A percentile compares a stretch with the other conserved stretches of the same genome.
Evolutionary conservation across 2,797 vertebrate species (phyloP).

Genomic region (Gallinago solitaria): DNA sequence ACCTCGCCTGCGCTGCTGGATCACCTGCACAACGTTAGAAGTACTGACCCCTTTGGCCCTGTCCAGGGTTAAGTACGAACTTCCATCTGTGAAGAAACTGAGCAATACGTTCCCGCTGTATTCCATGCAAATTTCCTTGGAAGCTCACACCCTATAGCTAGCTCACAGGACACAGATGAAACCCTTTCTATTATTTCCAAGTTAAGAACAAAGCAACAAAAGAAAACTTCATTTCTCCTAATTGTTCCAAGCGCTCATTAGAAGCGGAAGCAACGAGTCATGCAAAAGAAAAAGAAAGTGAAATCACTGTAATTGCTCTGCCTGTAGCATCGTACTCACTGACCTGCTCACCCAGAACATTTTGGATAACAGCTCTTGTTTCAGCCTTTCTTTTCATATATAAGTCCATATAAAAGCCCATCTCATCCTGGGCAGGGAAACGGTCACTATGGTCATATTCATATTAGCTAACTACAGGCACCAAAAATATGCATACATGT

Average conservation of each 20-base stretch:
- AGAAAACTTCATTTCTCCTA: neutral
- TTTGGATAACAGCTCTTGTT: neutral
- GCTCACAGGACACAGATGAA: neutral
- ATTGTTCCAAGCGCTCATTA: neutral
- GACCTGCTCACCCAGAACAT: neutral
- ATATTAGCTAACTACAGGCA: neutral
- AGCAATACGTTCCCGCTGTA: constrained; percentile 1
- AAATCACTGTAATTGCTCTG: neutral
- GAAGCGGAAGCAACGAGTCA: neutral
- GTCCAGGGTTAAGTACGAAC: constrained; percentile 76
- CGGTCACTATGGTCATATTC: neutral
- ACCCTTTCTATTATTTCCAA: neutral
- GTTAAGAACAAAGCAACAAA: neutral
- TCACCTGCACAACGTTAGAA: constrained; percentile 79
- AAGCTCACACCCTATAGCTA: neutral
- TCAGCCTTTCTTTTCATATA: neutral
- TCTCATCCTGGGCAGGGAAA: neutral
- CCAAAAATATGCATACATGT: neutral
- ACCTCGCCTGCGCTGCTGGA: constrained; percentile 48
- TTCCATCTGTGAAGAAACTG: constrained; percentile 76
- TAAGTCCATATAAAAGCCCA: neutral
- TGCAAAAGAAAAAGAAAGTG: neutral
- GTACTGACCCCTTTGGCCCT: constrained; percentile 84
- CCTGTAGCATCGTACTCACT: neutral
- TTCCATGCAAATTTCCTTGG: neutral